Evolutionary conservation across 2,797 vertebrate species (phyloP), one percentile per base, ranked within the genome.

Genomic region (Enteromius viviparus): DNA sequence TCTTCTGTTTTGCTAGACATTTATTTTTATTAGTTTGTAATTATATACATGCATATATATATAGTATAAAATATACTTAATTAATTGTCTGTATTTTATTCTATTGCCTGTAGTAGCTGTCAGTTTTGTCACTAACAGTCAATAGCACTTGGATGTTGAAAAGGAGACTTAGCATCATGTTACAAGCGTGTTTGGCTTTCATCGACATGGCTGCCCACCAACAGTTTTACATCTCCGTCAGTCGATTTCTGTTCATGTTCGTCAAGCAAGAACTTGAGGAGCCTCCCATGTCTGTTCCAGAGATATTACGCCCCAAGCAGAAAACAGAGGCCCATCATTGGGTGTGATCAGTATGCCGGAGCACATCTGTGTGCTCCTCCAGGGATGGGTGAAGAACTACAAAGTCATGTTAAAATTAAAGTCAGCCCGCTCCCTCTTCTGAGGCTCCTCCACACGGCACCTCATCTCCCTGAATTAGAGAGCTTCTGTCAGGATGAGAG

Each of bases 381-480:
- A 78, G 85, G 89, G 85, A 72, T 80, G 83, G 70, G 78, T 53
- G 3, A 86, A 85, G 84, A 90, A 90, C 90, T 91, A 90, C 90
- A 91, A 93, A 92, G 91, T 89, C 82, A 85, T 89, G 89, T 84
- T 91, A 87, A 89, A 91, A 91, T 93, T 91, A 89, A 91, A 91
- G 87, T 89, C 79, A 45, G 87, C 85, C 76, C 81, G 81, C 78
- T 89, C 77, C 89, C 49, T 76, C 83, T 85, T 90, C 85, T 88
- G 85, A 91, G 90, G 86, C 89, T 88, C 84, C 37, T 81, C 80
- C 77, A 58, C 82, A 21, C 32, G 68, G 82, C 82, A 64, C 86
- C 86, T 85, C 86, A 87, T 90, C 89, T 88, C 88, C 83, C 72
- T 87, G 85, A 91, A 90, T 89, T 89, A 90, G 87, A 91, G 89